phyloP scores from a whole-genome alignment of 2,113 vertebrate species.

The Echinops telfairi region DNA sequence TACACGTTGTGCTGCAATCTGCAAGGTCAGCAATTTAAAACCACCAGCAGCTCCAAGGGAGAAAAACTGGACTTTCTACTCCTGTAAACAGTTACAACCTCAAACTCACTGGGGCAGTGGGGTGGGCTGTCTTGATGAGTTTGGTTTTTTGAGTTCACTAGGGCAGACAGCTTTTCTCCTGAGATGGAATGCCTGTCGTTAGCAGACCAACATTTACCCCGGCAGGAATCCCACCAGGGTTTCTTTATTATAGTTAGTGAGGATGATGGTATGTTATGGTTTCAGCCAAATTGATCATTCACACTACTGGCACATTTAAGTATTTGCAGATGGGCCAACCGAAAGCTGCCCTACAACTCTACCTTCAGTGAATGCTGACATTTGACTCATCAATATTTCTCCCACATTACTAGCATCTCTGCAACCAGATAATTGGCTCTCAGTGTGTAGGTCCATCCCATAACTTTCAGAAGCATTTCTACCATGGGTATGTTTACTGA shows the following conservation, averaged over 20 bases:
- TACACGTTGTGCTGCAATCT: too few relatives aligned
- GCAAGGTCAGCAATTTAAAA: too few relatives aligned
- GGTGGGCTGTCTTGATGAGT: too few relatives aligned
- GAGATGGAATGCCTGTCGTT: too few relatives aligned
- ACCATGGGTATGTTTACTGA: conserved; percentile 19
- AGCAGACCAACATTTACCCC: too few relatives aligned
- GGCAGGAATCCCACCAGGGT: too few relatives aligned
- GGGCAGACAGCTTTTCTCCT: too few relatives aligned
- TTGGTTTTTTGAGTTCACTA: too few relatives aligned
- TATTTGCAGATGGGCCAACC: not conserved
- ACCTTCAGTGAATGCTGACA: conserved; percentile 6
- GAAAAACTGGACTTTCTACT: too few relatives aligned
- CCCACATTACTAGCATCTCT: not conserved
- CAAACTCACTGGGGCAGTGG: too few relatives aligned
- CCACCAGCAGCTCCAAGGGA: too few relatives aligned
- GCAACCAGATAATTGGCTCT: not conserved
- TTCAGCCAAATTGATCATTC: conserved; percentile 32
- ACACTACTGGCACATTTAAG: conserved; percentile 4
- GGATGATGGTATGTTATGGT: not conserved
- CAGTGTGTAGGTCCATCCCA: not conserved
- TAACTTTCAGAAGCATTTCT: not conserved
- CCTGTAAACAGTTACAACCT: too few relatives aligned
- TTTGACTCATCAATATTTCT: conserved; percentile 15
- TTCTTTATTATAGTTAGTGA: not conserved
- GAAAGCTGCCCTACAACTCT: not conserved